Conservation (phyloP, 2,888 invertebrate genomes). For the Apamea monoglypha region DNA sequence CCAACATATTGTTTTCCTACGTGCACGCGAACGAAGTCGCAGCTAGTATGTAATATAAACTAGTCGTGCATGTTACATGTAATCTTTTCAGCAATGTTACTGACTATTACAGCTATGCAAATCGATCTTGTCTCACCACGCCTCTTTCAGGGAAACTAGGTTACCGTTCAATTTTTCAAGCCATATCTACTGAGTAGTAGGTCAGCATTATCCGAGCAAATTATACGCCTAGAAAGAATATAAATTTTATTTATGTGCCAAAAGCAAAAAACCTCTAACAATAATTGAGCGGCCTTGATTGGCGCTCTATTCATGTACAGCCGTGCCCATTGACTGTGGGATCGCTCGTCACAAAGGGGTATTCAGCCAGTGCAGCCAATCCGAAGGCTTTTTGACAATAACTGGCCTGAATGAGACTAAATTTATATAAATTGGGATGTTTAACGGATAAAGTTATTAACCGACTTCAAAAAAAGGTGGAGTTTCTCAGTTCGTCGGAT, state of each 20-base stretch:
- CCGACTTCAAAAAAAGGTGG: no score
- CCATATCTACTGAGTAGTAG: constrained; percentile 42
- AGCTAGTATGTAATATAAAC: not conserved
- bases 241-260: constrained; percentile 30
- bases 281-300: constrained; percentile 65
- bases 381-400: constrained; percentile 53
- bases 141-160: constrained; percentile 38
- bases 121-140: constrained; percentile 27
- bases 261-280: constrained; percentile 50
- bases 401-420: constrained; percentile 23
- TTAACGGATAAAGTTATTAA: constrained; percentile 13
- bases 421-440: constrained; percentile 23
- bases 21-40: not conserved
- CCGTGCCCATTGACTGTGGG: constrained; percentile 65
- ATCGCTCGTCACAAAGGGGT: constrained; percentile 60
- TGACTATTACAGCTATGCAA: constrained; percentile 11
- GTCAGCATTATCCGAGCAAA: constrained; percentile 38
- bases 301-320: constrained; percentile 60
- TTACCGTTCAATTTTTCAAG: constrained; percentile 41
- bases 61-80: not conserved
- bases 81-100: constrained; percentile 18
- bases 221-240: constrained; percentile 39
- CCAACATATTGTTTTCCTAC: not conserved
- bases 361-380: constrained; percentile 63
- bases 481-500: not conserved